Base-by-base conservation (phyloP, 2,797 vertebrate genomes). In the Tangara arthus region DNA sequence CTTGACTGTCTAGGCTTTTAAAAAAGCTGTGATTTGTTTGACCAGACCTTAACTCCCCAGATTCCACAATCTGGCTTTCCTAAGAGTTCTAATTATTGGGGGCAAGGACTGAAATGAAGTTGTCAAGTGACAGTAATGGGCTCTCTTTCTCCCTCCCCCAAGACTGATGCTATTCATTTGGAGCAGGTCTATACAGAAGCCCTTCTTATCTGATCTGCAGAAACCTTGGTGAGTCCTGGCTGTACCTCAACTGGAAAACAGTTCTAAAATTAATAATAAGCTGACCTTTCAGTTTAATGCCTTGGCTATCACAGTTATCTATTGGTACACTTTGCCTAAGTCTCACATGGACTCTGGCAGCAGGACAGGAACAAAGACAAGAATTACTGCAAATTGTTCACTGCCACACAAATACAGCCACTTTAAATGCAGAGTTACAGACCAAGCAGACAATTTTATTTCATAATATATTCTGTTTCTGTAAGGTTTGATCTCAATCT, bases 211-310 rank as follows among this genome's bases (percentile, higher is more conserved):
- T 57, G 72, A 96, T 91, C 79, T 75, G 60, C 60, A 50, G 72
- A 86, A 89, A 81, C 69, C 76, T 76, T 28, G 17, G 55, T n/a
- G 42, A 91, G 70, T 79, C 80, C 80, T 83, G 73, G 59, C 82
- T 84, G 59, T 47, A 90, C 23, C 80, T 94, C 70, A 73, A 32
- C 49, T 83, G 52, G 73, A 90, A 91, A 93, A 86, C 4, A 70
- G 53, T 50, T 87, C 82, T 55, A 64, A 87, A 93, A 91, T 94
- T 83, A 91, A 84, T 84, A 91, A 69, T 52, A 88, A 39, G 12
- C 72, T 0, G 8, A 83, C 85, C 60, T 93, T 92, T 91, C 82
- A 70, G 80, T 66, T 90, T 89, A 82, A 86, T 73, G 56, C 60
- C n/a, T 56, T 73, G 59, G 72, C 80, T 90, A 83, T 63, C 70